These are phyloP conservation scores for Hermetia illucens DNA, from an alignment of 1,140 invertebrate genomes.

Conservation along the genomic window DNA sequence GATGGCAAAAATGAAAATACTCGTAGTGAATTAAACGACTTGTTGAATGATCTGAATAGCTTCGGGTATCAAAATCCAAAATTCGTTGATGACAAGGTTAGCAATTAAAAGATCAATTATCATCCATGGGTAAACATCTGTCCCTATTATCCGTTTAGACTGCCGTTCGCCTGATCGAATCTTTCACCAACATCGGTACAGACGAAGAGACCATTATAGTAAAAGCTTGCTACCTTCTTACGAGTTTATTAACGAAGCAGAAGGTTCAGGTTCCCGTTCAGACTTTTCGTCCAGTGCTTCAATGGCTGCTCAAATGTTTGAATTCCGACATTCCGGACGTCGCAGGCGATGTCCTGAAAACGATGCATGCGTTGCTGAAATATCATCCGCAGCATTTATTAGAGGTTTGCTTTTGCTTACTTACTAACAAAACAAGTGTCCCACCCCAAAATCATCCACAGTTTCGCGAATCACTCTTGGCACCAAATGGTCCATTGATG, in stretches of 20 bases:
- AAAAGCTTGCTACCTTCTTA: constrained; percentile 1
- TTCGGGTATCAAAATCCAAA: constrained; percentile 1
- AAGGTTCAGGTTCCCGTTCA: background rate
- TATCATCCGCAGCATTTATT: too few relatives aligned
- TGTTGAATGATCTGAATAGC: constrained; percentile 4
- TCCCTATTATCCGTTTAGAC: background rate
- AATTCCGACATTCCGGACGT: background rate
- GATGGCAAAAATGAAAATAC: too few relatives aligned
- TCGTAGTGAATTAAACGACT: constrained; percentile 2
- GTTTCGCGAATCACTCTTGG: background rate
- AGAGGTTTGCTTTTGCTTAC: background rate
- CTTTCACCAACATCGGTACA: background rate
- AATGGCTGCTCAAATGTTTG: background rate
- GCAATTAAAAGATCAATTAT: background rate
- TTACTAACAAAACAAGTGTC: background rate
- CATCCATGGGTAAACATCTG: background rate
- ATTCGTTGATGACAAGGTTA: background rate
- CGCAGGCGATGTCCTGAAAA: constrained; percentile 2
- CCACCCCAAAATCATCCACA: too few relatives aligned
- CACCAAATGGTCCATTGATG: background rate
- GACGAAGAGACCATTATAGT: constrained; percentile 1
- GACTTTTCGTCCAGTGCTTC: background rate
- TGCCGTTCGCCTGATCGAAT: background rate
- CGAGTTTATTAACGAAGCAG: constrained; percentile 1
- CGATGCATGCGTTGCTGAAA: background rate